These are phyloP conservation scores for Parnassius mnemosyne DNA, from an alignment of 2,888 invertebrate species.

Conservation along the genomic window DNA sequence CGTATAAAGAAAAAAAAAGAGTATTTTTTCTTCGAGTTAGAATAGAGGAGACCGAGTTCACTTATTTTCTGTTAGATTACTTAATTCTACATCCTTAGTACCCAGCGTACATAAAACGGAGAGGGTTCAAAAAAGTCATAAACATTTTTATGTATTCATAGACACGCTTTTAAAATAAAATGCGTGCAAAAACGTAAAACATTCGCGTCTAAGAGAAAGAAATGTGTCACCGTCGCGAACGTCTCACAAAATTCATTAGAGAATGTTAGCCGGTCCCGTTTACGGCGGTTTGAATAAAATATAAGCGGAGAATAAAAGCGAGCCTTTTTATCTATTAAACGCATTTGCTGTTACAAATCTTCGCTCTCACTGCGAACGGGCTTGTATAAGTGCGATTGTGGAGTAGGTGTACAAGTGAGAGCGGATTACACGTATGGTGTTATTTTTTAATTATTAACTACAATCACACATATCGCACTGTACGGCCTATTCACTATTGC, in stretches of 20 bases:
- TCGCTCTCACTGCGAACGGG: conserved; percentile 39
- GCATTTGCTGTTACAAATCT: conserved; percentile 70
- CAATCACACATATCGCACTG: too few relatives aligned
- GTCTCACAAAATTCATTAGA: conserved; percentile 65
- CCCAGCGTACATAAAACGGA: conserved; percentile 1
- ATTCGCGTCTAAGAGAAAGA: conserved; percentile 27
- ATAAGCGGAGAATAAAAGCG: conserved; percentile 60
- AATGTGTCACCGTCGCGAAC: conserved; percentile 40
- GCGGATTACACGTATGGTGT: neutral
- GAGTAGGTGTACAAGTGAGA: neutral
- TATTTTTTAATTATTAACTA: too few relatives aligned
- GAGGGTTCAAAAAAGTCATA: conserved; percentile 8
- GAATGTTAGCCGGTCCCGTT: conserved; percentile 55
- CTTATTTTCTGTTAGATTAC: too few relatives aligned
- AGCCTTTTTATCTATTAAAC: conserved; percentile 75
- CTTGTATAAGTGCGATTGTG: conserved; percentile 11
- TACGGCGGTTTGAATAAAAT: conserved; percentile 67
- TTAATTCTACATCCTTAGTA: too few relatives aligned
- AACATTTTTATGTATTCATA: conserved; percentile 23
- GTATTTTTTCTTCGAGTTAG: too few relatives aligned
- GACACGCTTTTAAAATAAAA: conserved; percentile 22
- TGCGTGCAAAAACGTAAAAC: conserved; percentile 17
- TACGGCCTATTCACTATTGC: too few relatives aligned
- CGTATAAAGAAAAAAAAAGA: too few relatives aligned
- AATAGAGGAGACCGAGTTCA: too few relatives aligned